Evolutionary conservation across 2,113 vertebrate genomes (phyloP), one percentile per base, ranked within the genome.

Genomic region (Tauraco erythrolophus): DNA sequence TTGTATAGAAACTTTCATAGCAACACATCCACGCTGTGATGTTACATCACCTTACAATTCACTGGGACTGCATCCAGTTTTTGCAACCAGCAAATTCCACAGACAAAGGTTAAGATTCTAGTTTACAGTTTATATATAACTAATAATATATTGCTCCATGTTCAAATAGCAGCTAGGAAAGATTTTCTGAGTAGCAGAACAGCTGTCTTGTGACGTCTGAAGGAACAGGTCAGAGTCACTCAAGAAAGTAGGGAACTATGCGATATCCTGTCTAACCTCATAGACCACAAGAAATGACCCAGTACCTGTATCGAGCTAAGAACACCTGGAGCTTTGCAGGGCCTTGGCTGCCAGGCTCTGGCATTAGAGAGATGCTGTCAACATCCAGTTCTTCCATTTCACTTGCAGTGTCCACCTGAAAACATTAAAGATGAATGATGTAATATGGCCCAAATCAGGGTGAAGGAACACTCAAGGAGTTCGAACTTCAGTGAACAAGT

Each of bases 351-450:
- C 98, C 97, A 10, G 98, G 80, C 81, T 98, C 99, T 30, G 99
- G 99, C 76, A 98, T 98, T 11, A 99, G 98, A 50, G 99, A 99
- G 79, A 99, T 75, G 9, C 97, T 98, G 78, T 99, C 99, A 6
- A 98, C 98, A 91, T 99, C 99, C 97, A 99, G 91, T 48, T 99
- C 99, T 89, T 99, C 99, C 94, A 99, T 99, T 96, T 99, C 99
- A 97, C 99, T 99, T 84, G 99, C 99, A 41, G 99, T 99, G 97
- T 99, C 99, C 97, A 99, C 99, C 99, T 99, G 19, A 53, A 94
- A 56, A 41, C 33, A 48, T 77, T 14, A 18, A 70, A 95, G 23
- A 48, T 15, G 16, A 81, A 74, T n/a, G 41, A n/a, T 37, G 22
- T 30, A 14, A 81, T 6, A 37, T 1, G 27, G 37, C 23, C 31